Conservation (phyloP, 2,888 invertebrate genomes). For the Trisateles emortualis region DNA sequence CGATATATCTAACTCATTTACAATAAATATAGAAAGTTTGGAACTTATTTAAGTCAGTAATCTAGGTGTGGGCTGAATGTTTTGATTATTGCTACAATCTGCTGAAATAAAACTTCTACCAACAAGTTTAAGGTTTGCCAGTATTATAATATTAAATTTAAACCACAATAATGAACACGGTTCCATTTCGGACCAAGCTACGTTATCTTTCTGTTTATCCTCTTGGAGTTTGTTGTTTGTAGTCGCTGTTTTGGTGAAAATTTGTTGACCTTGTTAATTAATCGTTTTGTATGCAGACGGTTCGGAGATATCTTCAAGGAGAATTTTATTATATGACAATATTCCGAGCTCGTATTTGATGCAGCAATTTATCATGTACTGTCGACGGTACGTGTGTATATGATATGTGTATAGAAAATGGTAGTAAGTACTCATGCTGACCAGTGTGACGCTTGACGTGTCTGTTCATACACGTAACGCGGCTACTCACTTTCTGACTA, state of each 20-base stretch:
- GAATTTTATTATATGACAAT: slow-evolving; percentile 55
- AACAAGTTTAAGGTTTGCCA: slow-evolving; percentile 33
- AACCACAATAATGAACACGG: slow-evolving; percentile 62
- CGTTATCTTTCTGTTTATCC: slow-evolving; percentile 65
- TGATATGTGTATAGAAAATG: neutral
- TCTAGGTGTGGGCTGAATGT: slow-evolving; percentile 26
- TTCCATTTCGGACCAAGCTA: slow-evolving; percentile 60
- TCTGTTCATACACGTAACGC: slow-evolving; percentile 38
- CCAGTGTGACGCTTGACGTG: slow-evolving; percentile 35
- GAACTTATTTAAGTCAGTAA: slow-evolving; percentile 34
- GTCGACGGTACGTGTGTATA: slow-evolving; percentile 1
- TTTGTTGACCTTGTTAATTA: slow-evolving; percentile 81
- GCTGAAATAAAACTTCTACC: slow-evolving; percentile 30
- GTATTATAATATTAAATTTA: slow-evolving; percentile 53
- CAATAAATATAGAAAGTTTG: slow-evolving; percentile 42
- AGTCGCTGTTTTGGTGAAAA: slow-evolving; percentile 68
- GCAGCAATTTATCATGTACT: slow-evolving; percentile 48
- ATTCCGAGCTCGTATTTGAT: slow-evolving; percentile 37
- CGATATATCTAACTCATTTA: slow-evolving; percentile 26
- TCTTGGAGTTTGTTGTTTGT: slow-evolving; percentile 59
- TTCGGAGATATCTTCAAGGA: slow-evolving; percentile 56
- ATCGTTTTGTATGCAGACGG: slow-evolving; percentile 79
- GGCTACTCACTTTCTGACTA: slow-evolving; percentile 55
- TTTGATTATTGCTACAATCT: slow-evolving; percentile 29
- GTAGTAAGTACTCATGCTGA: slow-evolving; percentile 12